Evolutionary conservation across 2,888 invertebrate species (phyloP).

Genomic region (Lycia hirtaria): DNA sequence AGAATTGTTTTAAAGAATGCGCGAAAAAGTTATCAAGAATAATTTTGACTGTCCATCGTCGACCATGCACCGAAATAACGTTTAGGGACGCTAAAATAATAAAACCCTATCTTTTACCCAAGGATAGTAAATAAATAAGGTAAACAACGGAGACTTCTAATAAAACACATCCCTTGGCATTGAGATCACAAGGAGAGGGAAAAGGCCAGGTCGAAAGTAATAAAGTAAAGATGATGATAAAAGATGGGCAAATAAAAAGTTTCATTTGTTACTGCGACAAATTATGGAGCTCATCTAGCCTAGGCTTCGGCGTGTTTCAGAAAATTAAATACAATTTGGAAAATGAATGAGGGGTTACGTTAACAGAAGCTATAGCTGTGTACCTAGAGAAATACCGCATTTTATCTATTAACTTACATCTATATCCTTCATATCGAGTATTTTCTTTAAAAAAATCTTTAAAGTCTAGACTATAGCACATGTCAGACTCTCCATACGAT

Average conservation of each 20-base stretch:
- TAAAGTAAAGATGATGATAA: slow-evolving; percentile 38
- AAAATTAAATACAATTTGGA: not conserved
- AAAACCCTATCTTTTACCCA: not conserved
- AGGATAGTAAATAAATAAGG: slow-evolving; percentile 3
- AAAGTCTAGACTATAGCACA: too few species aligned
- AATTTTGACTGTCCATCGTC: too few species aligned
- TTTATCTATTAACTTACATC: too few species aligned
- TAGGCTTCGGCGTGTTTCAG: not conserved
- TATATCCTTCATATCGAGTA: too few species aligned
- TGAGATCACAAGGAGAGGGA: slow-evolving; percentile 2
- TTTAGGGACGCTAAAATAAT: too few species aligned
- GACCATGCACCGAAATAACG: too few species aligned
- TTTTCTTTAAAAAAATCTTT: too few species aligned
- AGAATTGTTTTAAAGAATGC: too few species aligned
- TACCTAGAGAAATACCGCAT: too few species aligned
- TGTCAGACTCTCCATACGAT: too few species aligned
- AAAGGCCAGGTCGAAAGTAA: slow-evolving; percentile 23
- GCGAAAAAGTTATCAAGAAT: too few species aligned
- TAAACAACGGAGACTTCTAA: not conserved
- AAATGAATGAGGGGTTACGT: not conserved
- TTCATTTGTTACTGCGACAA: slow-evolving; percentile 28
- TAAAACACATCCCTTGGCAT: not conserved
- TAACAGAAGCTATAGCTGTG: too few species aligned
- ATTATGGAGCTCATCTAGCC: not conserved
- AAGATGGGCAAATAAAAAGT: slow-evolving; percentile 36